Base-by-base conservation (phyloP, 1,140 invertebrate genomes). In the Sogatella furcifera region DNA sequence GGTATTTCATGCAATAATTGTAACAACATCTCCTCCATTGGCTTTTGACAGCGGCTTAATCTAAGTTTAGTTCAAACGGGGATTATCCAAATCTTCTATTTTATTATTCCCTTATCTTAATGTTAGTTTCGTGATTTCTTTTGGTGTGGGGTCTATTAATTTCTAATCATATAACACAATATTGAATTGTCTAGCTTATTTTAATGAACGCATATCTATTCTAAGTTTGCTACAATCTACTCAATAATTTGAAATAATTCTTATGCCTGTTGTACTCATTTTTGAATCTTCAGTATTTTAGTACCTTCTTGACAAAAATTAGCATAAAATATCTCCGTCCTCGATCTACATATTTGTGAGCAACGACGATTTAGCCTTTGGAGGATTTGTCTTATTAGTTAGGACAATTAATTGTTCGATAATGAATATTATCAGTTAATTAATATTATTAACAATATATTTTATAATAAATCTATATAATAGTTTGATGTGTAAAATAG, bases 361-460 rank as follows among this genome's bases (percentile, higher is more conserved):
- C 38, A 19, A 15, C 38, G 15, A 34, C 21, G 17, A 59, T 24
- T 57, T 55, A 64, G 63, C 63, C 63, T 56, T 62, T 61, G 63
- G 64, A 65, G 64, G 64, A 65, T 65, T 59, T 65, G 64, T 60
- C 52, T 56, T 64, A 53, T 34, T 42, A 52, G 52, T 60, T 60
- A 28, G 34, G 55, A 34, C 54, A 43, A 24, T 57, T 60, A 13
- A 38, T 38, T 38, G 34, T 38, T 38, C 34, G 9, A 60, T 53
- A 57, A 63, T 55, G 52, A 60, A 60, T 60, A 60, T 41, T 3
- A 54, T 41, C 22, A 44, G 11, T 19, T 58, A 54, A 52, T 54
- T 52, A 60, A 54, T 54, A 60, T 60, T 60, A 44, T 49, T 60
- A 60, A 60, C 52, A 31, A 41, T 49, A 55, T 65, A 57, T 62